A percentile compares a stretch with the other conserved stretches of the same genome.
phyloP scores from a whole-genome alignment of 2,888 invertebrate species.

The Stomorhina lunata region DNA sequence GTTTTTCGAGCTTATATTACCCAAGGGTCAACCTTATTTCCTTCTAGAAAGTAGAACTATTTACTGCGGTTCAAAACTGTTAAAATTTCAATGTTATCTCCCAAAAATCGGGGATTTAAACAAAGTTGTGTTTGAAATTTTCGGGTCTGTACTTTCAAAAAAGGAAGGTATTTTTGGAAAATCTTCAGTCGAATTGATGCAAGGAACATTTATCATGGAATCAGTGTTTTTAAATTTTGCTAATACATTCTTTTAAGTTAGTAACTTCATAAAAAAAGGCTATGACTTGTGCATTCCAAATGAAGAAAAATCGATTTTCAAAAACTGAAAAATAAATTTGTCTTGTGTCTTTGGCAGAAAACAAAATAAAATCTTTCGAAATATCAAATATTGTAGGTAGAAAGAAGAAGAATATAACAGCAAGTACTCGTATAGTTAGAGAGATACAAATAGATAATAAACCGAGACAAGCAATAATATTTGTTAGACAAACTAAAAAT shows the following conservation, averaged over 20 bases:
- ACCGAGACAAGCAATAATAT: slow-evolving; percentile 61
- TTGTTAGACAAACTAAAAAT: slow-evolving; percentile 52
- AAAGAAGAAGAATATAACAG: slow-evolving; percentile 3
- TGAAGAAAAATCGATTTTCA: slow-evolving; percentile 16
- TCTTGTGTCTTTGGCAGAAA: slow-evolving; percentile 54
- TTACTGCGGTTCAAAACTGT: too few relatives aligned
- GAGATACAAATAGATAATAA: slow-evolving; percentile 53
- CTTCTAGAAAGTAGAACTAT: too few relatives aligned
- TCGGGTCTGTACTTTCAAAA: too few relatives aligned
- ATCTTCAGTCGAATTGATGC: too few relatives aligned
- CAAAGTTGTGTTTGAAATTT: too few relatives aligned
- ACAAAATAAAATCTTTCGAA: slow-evolving; percentile 57
- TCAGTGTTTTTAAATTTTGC: slow-evolving; percentile 16
- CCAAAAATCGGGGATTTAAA: too few relatives aligned
- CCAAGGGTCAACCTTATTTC: too few relatives aligned
- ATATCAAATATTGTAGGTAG: slow-evolving; percentile 43
- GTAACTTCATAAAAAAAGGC: neutral
- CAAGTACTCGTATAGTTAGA: neutral
- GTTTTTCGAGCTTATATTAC: too few relatives aligned
- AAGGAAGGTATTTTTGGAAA: too few relatives aligned
- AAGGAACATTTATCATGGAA: neutral
- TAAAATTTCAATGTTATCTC: too few relatives aligned
- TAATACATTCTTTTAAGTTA: neutral
- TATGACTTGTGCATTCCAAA: neutral
- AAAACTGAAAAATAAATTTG: slow-evolving; percentile 23